phyloP scores from a whole-genome alignment of 2,888 invertebrate species.

The Leptinotarsa juncta region DNA sequence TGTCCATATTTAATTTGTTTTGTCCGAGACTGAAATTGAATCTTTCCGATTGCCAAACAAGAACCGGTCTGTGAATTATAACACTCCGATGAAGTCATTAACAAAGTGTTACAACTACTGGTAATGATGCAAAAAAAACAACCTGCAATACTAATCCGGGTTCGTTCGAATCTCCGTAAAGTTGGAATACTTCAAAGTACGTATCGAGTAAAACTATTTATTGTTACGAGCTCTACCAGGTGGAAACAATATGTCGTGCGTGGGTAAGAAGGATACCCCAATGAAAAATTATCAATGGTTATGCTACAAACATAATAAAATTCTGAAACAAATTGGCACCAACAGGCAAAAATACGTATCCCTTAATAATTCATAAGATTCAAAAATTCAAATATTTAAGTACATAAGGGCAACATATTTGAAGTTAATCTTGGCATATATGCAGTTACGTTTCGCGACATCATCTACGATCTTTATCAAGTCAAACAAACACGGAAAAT shows the following conservation, averaged over 20 bases:
- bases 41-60: constrained; percentile 15
- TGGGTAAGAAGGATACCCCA: too few species aligned
- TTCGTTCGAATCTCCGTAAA: constrained; percentile 4
- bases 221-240: neutral
- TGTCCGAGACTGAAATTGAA: constrained; percentile 15
- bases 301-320: too few species aligned
- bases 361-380: too few species aligned
- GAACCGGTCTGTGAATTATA: constrained; percentile 18
- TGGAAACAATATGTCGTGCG: neutral
- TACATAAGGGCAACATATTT: too few species aligned
- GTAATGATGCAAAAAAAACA: constrained; percentile 11
- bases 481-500: too few species aligned
- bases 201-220: constrained; percentile 9
- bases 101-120: constrained; percentile 21
- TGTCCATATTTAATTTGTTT: constrained; percentile 9
- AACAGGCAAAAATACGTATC: too few species aligned
- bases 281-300: too few species aligned
- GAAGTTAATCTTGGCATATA: too few species aligned
- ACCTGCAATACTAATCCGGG: constrained; percentile 11
- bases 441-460: too few species aligned
- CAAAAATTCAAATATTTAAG: too few species aligned
- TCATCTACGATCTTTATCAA: too few species aligned
- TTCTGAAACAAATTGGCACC: too few species aligned
- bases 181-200: neutral
- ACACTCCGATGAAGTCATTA: constrained; percentile 25